These are phyloP conservation scores for Tenthredo distinguenda DNA, from an alignment of 2,888 invertebrate species.

Conservation along the genomic window DNA sequence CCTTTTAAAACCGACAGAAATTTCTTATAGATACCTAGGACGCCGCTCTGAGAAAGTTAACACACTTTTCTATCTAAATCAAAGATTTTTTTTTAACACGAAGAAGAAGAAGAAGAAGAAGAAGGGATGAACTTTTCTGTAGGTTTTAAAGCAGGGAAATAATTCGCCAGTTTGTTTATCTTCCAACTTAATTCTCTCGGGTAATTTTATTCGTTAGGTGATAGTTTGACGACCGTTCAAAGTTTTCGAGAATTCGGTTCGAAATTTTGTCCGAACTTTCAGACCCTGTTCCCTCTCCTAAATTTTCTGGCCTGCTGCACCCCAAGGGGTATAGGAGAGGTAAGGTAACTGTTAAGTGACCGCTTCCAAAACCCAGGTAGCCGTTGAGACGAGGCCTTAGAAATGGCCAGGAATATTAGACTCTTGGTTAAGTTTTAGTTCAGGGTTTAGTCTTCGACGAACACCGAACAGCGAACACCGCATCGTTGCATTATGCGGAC, in stretches of 20 bases:
- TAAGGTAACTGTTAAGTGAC: constrained; percentile 43
- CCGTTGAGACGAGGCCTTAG: neutral
- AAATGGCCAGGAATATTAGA: constrained; percentile 16
- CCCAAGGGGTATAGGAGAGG: neutral
- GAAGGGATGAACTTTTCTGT: neutral
- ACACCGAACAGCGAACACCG: neutral
- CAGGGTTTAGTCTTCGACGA: constrained; percentile 13
- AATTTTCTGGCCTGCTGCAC: neutral
- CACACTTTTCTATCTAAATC: neutral
- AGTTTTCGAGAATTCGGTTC: neutral
- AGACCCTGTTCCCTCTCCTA: neutral
- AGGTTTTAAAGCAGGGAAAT: too few species aligned
- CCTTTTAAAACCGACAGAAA: neutral
- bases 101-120: neutral
- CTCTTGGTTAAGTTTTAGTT: neutral
- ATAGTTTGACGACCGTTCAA: neutral
- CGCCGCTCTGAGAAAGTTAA: neutral
- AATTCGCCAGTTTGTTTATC: too few species aligned
- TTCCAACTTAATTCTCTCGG: neutral
- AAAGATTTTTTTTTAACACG: neutral
- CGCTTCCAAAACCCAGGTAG: constrained; percentile 41
- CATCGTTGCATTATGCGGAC: neutral
- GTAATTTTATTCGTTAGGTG: neutral
- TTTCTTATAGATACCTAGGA: neutral
- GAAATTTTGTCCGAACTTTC: neutral